These are phyloP conservation scores for Parazoanthus atlanticus DNA, from an alignment of 92 coral and sea anemone genomes.

Conservation along the genomic window DNA sequence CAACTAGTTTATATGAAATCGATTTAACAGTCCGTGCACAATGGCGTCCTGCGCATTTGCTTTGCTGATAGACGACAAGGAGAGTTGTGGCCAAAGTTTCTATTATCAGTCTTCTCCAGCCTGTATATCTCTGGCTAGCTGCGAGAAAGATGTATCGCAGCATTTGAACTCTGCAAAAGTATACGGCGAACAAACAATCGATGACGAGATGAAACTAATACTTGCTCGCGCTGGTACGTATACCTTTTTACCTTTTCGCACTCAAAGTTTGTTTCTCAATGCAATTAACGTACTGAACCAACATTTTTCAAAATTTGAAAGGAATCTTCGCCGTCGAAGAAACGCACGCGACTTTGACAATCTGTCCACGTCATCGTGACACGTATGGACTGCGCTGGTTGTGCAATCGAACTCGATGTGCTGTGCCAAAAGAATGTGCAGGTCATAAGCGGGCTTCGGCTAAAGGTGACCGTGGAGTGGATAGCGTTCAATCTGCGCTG, in stretches of 20 bases:
- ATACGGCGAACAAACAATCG: conserved; percentile 14
- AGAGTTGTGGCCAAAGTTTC: conserved; percentile 8
- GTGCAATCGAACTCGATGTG: conserved; percentile 17
- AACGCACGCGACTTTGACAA: neutral
- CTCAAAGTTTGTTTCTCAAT: too few species aligned
- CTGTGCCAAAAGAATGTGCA: neutral
- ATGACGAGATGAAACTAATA: conserved; percentile 24
- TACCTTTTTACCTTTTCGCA: neutral
- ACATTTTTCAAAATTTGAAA: too few species aligned
- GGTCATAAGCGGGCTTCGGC: neutral
- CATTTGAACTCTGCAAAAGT: conserved; percentile 12
- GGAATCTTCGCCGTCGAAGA: conserved; percentile 6
- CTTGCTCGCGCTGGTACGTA: conserved; percentile 18
- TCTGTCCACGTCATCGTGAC: conserved; percentile 34
- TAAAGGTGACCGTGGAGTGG: conserved; percentile 31
- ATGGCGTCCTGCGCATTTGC: conserved; percentile 25
- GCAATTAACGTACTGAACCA: too few species aligned
- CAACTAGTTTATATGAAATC: too few species aligned
- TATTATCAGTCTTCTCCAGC: conserved; percentile 6
- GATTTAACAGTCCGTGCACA: neutral
- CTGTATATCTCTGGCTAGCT: conserved; percentile 1
- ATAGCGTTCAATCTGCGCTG: neutral
- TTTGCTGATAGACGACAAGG: conserved; percentile 1
- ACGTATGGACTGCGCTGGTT: conserved; percentile 16
- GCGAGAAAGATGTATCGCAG: neutral